Base-by-base conservation (phyloP, 2,113 vertebrate genomes). In the Pan paniscus region DNA sequence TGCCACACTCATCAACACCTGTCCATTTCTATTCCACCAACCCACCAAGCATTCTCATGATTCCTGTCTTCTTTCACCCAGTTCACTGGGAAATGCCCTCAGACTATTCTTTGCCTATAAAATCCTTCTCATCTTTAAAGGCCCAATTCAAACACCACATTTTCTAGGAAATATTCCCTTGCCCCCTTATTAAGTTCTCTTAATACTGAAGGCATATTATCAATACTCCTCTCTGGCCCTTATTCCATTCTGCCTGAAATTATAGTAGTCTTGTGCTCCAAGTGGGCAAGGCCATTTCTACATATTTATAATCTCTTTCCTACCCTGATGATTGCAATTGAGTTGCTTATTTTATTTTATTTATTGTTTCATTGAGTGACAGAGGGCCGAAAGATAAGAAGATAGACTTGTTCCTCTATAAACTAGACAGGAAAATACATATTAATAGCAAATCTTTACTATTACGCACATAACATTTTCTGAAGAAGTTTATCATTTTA, bases 261-360 rank as follows among this genome's bases (percentile, higher is more conserved):
- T 73, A 79, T 5, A 70, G 46, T 64, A 61, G 13, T 67, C 73
- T 67, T 5, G n/a, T 17, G 12, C 64, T 76, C 22, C 61, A 35
- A 73, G 25, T 61, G 32, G 72, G 67, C 52, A 75, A 70, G 10
- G 20, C 23, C 86, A 7, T 40, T 72, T 67, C 68, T 79, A 25
- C 50, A 64, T 92, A 93, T 94, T 92, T 82, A 78, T 59, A 70
- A 94, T 52, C 30, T 93, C 50, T 79, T 91, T 40, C 23, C 27
- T 10, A 86, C 32, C 43, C 35, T 70, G 43, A 86, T 87, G 55
- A 81, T 30, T 30, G 40, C 55, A 70, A 59, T 2, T 59, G 32
- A 79, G 89, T 78, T 55, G 48, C 59, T 93, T 88, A 64, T 61
- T 95, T 67, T 88, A 64, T 61, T 95, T 67, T 92, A 81, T 81